A percentile compares a stretch with the other conserved stretches of the same genome.
phyloP scores from a whole-genome alignment of 2,797 vertebrate species.

The Helarctos malayanus region DNA sequence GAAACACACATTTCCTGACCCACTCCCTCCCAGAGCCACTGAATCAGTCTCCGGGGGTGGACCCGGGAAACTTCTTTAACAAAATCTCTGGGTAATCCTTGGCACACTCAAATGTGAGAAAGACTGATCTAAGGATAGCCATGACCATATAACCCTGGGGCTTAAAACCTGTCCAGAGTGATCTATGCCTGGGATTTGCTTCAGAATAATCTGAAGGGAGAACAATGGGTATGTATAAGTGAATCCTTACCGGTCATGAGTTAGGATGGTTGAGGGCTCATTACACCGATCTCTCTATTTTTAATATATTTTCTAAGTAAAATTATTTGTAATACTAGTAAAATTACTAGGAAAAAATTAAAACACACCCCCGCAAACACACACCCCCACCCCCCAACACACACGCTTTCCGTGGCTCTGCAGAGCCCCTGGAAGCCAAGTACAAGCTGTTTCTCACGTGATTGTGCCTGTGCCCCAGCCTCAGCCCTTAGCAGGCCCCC shows the following conservation, averaged over 20 bases:
- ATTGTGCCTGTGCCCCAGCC: neutral
- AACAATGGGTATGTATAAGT: neutral
- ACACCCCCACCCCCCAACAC: rapidly evolving
- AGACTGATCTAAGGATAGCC: neutral
- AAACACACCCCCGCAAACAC: neutral
- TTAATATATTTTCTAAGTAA: neutral
- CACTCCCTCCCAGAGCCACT: neutral
- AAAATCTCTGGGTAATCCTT: neutral
- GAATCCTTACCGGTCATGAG: neutral
- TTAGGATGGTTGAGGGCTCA: neutral
- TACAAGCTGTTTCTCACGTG: neutral
- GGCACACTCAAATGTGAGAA: neutral
- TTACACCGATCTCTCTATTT: neutral
- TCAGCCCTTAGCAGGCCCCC: neutral
- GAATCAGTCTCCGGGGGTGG: neutral
- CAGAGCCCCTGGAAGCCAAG: neutral
- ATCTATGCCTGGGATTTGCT: neutral
- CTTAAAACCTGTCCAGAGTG: neutral
- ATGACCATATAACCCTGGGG: neutral
- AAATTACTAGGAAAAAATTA: neutral
- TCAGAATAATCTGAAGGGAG: neutral
- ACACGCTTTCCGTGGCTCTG: neutral
- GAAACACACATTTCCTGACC: neutral
- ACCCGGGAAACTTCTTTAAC: neutral
- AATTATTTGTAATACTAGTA: too few relatives aligned